These are phyloP conservation scores for Syngnathus scovelli DNA, from an alignment of 2,113 vertebrate species.

Conservation along the genomic window DNA sequence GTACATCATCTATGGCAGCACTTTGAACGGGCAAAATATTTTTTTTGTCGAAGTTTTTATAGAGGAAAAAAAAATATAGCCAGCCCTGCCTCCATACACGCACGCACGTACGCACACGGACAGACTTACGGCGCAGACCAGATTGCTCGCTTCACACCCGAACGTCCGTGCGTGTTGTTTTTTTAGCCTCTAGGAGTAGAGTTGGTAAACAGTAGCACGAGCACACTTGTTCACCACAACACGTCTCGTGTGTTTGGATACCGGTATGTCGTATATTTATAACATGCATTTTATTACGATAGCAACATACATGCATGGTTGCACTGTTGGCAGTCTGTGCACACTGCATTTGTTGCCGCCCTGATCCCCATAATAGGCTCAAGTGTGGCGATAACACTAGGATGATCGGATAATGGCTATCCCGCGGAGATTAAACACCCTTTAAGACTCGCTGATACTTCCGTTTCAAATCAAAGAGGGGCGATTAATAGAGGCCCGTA, in stretches of 20 bases:
- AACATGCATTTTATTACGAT: too few species aligned
- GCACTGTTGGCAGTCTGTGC: not conserved
- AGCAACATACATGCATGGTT: not conserved
- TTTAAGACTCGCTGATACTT: constrained; percentile 57
- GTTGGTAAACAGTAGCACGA: not conserved
- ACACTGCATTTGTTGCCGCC: not conserved
- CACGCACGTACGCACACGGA: not conserved
- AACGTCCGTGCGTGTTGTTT: not conserved
- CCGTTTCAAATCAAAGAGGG: constrained; percentile 55
- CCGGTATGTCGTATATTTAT: not conserved
- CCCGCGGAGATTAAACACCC: constrained; percentile 55
- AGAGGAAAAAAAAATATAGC: too few species aligned
- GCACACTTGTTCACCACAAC: not conserved
- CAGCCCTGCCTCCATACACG: too few species aligned
- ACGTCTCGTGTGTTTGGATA: not conserved
- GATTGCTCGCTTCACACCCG: constrained; percentile 20
- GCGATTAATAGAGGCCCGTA: constrained; percentile 39
- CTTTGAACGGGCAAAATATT: too few species aligned
- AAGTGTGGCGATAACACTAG: constrained; percentile 62
- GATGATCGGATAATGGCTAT: constrained; percentile 68
- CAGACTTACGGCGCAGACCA: not conserved
- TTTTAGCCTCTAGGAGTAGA: not conserved
- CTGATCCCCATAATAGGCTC: constrained; percentile 59
- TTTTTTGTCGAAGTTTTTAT: too few species aligned
- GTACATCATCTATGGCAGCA: too few species aligned